Evolutionary conservation across 1,140 invertebrate species (phyloP), one percentile per base, ranked within the genome.

Genomic region (Drosophila obscura): DNA sequence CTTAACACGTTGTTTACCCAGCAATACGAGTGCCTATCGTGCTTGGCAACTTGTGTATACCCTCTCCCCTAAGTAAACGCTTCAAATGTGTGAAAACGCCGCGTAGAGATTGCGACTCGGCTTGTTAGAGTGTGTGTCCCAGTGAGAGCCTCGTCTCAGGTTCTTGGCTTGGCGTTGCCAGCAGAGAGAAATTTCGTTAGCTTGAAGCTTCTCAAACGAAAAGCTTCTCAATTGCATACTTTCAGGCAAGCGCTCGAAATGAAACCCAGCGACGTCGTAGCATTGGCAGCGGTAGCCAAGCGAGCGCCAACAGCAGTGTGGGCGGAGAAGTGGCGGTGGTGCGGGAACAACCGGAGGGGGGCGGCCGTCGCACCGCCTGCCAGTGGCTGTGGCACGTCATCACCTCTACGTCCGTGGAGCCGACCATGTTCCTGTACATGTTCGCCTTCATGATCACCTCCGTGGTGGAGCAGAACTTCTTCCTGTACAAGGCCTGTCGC

Each of bases 391-490:
- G 61, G 41, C 16, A 56, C 31, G 43, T 44, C 11, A 46, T 87
- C 6, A 58, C 5, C 1, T 50, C 63, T 1, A 93, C 95, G 43
- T 94, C 95, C 1, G 95, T 96, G 39, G 96, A 96, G 73, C 95
- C 96, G 0, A 93, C 94, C 0, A 95, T 96, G 95, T 95, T 96
- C 91, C 92, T 96, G 0, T 96, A 96, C 76, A 96, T 96, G 95
- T 94, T 96, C 93, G 96, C 96, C 1, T 96, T 94, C 76, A 96
- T 96, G 95, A 93, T 94, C 46, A 96, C 96, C 1, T 94, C 93
- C 26, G 95, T 96, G 0, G 93, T 96, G n/a, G 95, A 96, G 79
- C 95, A 96, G 90, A 94, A 94, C 3, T 95, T 96, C 75, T 96
- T 95, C 80, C 92, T 95, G 1, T 92, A 96, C 77, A 96, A 95